Evolutionary conservation across 2,113 vertebrate species (phyloP).

Genomic region (Antigone vipio): DNA sequence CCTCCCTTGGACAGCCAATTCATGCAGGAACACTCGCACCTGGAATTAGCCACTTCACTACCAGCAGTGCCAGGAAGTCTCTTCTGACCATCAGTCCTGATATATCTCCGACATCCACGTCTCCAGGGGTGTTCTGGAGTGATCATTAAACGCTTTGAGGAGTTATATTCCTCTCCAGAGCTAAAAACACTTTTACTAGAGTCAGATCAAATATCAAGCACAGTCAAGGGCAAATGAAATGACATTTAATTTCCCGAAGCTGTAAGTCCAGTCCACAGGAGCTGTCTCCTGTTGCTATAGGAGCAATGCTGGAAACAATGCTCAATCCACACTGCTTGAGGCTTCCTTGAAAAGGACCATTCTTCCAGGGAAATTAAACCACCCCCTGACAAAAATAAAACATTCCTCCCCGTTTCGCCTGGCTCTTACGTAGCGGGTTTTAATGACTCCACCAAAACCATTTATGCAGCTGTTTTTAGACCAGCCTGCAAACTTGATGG

Average conservation of each 20-base stretch:
- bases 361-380: constrained; percentile 7
- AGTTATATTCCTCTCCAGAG: not conserved
- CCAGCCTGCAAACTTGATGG: not conserved
- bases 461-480: not conserved
- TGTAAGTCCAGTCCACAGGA: not conserved
- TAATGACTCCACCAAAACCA: not conserved
- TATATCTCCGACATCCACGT: fast-evolving
- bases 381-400: not conserved
- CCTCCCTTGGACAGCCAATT: not conserved
- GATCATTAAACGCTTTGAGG: not conserved
- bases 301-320: not conserved
- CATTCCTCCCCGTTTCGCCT: not conserved
- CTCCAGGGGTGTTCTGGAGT: not conserved
- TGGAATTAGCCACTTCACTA: not conserved
- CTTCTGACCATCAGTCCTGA: not conserved
- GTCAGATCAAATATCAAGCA: constrained; percentile 38
- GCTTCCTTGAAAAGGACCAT: not conserved
- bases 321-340: not conserved
- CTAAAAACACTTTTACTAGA: constrained; percentile 15
- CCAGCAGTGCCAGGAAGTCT: not conserved
- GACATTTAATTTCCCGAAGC: constrained; percentile 18
- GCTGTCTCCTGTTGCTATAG: not conserved
- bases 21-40: fast-evolving
- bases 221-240: constrained; percentile 31
- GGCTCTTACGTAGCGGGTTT: not conserved